Evolutionary conservation across 2,888 invertebrate species (phyloP).

Genomic region (Siphonodentalium dalli): DNA sequence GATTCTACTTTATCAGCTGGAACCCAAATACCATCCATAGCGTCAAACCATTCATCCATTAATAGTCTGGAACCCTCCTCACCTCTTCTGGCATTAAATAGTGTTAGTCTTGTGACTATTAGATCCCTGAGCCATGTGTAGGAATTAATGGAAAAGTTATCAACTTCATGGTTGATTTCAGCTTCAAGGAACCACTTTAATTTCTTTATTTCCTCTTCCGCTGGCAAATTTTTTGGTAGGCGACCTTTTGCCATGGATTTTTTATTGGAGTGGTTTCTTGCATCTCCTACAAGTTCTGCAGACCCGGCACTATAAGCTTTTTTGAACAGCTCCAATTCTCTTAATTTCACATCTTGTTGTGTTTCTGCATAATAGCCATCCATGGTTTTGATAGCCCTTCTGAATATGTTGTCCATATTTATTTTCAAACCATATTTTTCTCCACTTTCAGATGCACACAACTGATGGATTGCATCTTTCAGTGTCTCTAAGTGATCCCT

Average conservation of each 20-base stretch:
- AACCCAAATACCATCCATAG: conserved; percentile 13
- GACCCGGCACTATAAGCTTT: background rate
- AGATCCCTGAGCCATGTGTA: conserved; percentile 21
- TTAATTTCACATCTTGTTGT: no score
- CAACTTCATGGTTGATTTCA: conserved; percentile 8
- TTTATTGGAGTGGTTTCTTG: background rate
- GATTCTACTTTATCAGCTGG: conserved; percentile 11
- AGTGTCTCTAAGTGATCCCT: background rate
- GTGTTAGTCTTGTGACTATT: conserved; percentile 20
- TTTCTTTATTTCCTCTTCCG: background rate
- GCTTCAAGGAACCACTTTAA: conserved; percentile 9
- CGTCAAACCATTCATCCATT: conserved; percentile 25
- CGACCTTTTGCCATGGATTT: background rate
- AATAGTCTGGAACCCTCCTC: conserved; percentile 21
- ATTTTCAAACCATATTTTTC: conserved; percentile 6
- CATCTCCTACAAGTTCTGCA: background rate
- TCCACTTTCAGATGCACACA: background rate
- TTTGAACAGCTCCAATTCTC: background rate
- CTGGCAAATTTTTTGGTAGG: conserved; percentile 1
- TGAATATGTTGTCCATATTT: background rate
- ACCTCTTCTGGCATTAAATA: conserved; percentile 25
- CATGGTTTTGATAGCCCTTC: conserved; percentile 3
- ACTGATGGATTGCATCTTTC: conserved; percentile 2
- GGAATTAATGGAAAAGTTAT: conserved; percentile 6
- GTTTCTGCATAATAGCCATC: background rate